Base-by-base conservation (phyloP, 2,797 vertebrate genomes). In the Phrynocephalus guinanensis region DNA sequence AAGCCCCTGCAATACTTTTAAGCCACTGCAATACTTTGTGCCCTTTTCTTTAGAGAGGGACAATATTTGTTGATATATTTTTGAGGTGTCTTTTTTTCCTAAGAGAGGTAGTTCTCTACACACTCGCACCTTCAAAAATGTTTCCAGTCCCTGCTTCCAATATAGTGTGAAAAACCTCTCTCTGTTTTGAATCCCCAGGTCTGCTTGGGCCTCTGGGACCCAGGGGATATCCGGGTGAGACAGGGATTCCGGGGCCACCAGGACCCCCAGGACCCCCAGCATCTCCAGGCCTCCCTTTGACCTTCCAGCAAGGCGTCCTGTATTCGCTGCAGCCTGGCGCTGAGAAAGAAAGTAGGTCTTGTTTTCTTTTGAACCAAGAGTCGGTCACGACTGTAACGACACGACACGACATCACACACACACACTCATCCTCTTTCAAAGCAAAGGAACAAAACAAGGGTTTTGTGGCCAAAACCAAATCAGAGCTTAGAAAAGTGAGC, bases 231-330 rank as follows among this genome's bases (percentile, higher is more conserved):
- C 96, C 96, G 67, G 98, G 98, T 94, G 97, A 97, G 91, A 95
- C 93, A 0, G 98, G 97, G 70, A 96, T 91, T 22, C 97, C 96
- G 0, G 97, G 98, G 0, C 97, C 96, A 1, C 97, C 97, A 0
- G 97, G 97, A 0, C 97, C 97, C 18, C 98, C 98, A 0, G 98
- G 98, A 71, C 97, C 96, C 67, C 97, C 98, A 0, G 98, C 97
- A 30, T 96, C 95, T 20, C 95, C 96, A 0, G 93, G 95, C 82
- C 92, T 95, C 71, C 91, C 94, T 1, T 92, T 96, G 0, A 93
- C 92, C 33, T 93, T 91, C 84, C 94, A 95, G 2, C 97, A 97
- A 72, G 98, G 98, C 0, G 97, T 98, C 44, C 96, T 98, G 88
- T 98, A 98, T 92, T 97, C 97, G 0, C 91, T 98, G n/a, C 96